Evolutionary conservation across 2,113 vertebrate species (phyloP).

Genomic region (Polyodon spathula): DNA sequence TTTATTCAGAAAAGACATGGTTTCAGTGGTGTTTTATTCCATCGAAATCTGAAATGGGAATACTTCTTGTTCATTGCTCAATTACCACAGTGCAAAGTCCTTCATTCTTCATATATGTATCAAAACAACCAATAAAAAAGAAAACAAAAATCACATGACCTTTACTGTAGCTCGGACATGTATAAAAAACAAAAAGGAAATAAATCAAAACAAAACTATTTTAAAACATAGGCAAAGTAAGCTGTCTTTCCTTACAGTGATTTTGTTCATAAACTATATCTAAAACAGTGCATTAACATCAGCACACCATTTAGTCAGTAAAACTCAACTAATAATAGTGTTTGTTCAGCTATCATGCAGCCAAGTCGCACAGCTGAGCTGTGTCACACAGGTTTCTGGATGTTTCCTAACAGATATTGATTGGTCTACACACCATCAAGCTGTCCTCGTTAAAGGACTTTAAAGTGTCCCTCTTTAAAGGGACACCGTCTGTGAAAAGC

Average conservation of each 20-base stretch:
- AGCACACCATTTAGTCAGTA: constrained; percentile 54
- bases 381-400: constrained; percentile 42
- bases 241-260: constrained; percentile 32
- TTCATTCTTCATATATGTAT: too few relatives aligned
- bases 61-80: too few relatives aligned
- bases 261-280: constrained; percentile 46
- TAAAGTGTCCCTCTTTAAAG: too few relatives aligned
- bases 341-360: constrained; percentile 28
- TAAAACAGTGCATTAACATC: constrained; percentile 57
- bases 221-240: constrained; percentile 25
- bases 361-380: neutral
- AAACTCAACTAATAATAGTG: constrained; percentile 51
- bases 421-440: constrained; percentile 31
- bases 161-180: too few relatives aligned
- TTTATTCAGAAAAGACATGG: neutral
- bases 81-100: too few relatives aligned
- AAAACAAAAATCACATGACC: too few relatives aligned
- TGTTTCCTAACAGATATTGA: constrained; percentile 50
- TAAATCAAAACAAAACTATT: too few relatives aligned
- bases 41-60: too few relatives aligned
- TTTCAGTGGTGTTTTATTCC: neutral
- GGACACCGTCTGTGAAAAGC: constrained; percentile 17
- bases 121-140: too few relatives aligned
- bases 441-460: constrained; percentile 36
- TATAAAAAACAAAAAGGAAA: too few relatives aligned